Percentiles rank a stretch among this genome's conserved stretches.
Evolutionary conservation across 2,113 vertebrate genomes (phyloP).

Genomic region (Balaeniceps rex): DNA sequence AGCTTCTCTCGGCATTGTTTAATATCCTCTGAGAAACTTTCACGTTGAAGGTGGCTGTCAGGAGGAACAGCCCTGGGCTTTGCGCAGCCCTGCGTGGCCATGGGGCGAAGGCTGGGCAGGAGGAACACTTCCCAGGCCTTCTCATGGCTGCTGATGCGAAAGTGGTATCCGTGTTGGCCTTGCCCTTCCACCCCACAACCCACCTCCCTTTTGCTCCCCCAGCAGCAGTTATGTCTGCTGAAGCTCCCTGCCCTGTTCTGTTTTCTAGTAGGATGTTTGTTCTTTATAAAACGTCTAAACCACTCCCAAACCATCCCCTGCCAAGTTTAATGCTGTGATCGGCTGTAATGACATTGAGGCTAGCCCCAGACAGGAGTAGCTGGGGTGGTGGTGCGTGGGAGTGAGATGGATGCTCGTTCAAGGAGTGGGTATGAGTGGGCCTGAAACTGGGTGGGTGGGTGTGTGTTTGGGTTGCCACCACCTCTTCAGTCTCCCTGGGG

Average conservation of each 20-base stretch:
- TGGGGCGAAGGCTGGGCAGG: fast-evolving
- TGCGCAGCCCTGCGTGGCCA: fast-evolving
- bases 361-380: neutral
- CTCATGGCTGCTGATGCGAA: neutral
- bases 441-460: fast-evolving
- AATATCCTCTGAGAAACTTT: neutral
- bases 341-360: neutral
- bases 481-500: neutral
- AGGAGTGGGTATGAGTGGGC: neutral
- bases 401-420: neutral
- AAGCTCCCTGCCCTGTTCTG: neutral
- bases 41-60: fast-evolving
- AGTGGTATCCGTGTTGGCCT: neutral
- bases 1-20: neutral
- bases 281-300: neutral
- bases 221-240: fast-evolving
- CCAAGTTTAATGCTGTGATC: neutral
- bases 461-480: fast-evolving
- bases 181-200: neutral
- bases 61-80: neutral
- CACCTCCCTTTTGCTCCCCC: neutral
- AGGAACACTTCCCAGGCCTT: neutral
- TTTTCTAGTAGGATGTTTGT: neutral
- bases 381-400: fast-evolving
- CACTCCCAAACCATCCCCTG: too few relatives aligned